phyloP scores from a whole-genome alignment of 30 jellyfish, hydroid and myxozoan species.

The Pseudorhiza aurosa region DNA sequence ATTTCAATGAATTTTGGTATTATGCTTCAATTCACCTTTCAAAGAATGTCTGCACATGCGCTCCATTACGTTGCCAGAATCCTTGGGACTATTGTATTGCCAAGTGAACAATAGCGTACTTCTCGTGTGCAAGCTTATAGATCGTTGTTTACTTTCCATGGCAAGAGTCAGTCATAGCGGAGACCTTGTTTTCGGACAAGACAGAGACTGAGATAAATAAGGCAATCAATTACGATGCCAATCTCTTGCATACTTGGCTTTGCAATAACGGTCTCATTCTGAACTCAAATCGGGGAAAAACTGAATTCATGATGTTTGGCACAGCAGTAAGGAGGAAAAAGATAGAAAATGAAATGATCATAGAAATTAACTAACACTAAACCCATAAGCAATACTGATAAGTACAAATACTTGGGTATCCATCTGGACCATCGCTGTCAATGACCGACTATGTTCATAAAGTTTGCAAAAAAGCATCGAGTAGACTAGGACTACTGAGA shows the following conservation, averaged over 20 bases:
- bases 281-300: neutral
- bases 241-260: conserved; percentile 37
- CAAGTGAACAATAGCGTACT: too few species aligned
- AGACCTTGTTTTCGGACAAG: conserved; percentile 29
- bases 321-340: conserved; percentile 45
- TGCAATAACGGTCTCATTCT: conserved; percentile 33
- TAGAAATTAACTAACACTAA: conserved; percentile 8
- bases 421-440: conserved; percentile 37
- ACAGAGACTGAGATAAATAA: conserved; percentile 33
- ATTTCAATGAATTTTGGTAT: too few species aligned
- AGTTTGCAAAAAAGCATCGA: conserved; percentile 53
- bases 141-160: too few species aligned
- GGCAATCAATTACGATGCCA: conserved; percentile 60
- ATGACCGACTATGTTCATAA: conserved; percentile 26
- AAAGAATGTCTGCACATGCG: too few species aligned
- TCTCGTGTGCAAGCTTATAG: too few species aligned
- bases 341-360: conserved; percentile 11
- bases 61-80: too few species aligned
- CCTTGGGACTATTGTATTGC: too few species aligned
- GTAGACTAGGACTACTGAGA: conserved; percentile 55
- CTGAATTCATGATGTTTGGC: conserved; percentile 42
- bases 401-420: conserved; percentile 40
- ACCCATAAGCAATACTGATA: conserved; percentile 25
- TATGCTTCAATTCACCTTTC: too few species aligned
- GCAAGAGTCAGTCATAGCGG: too few species aligned